These are phyloP conservation scores for Pseudopleuronectes americanus DNA, from an alignment of 2,797 vertebrate species.

Conservation along the genomic window DNA sequence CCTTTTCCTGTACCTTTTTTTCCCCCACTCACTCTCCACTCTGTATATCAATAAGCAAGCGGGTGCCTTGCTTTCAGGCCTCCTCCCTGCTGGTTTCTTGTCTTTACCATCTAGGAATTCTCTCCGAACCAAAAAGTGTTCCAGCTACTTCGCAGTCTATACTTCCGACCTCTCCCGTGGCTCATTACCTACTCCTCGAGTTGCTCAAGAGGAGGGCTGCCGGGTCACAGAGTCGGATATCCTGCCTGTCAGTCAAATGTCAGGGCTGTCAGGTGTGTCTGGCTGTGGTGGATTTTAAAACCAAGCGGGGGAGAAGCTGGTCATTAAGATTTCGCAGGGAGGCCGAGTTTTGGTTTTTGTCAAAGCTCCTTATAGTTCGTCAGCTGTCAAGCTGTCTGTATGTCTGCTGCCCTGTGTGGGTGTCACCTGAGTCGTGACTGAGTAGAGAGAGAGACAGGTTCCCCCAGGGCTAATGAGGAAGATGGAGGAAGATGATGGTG, in stretches of 20 bases:
- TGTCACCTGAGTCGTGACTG: slow-evolving; percentile 69
- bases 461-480: slow-evolving; percentile 66
- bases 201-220: slow-evolving; percentile 62
- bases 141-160: slow-evolving; percentile 56
- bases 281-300: slow-evolving; percentile 47
- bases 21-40: background rate
- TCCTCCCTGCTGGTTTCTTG: slow-evolving; percentile 41
- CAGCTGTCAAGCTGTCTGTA: slow-evolving; percentile 75
- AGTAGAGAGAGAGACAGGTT: slow-evolving; percentile 43
- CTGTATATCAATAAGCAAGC: background rate
- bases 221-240: slow-evolving; percentile 80
- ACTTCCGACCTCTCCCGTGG: slow-evolving; percentile 54
- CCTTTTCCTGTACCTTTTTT: slow-evolving; percentile 10
- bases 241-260: slow-evolving; percentile 80
- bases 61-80: background rate
- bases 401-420: slow-evolving; percentile 56
- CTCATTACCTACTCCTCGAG: slow-evolving; percentile 67
- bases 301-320: slow-evolving; percentile 51
- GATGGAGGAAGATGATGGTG: slow-evolving; percentile 22
- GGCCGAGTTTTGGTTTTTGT: slow-evolving; percentile 65
- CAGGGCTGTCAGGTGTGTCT: slow-evolving; percentile 72
- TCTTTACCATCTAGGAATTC: slow-evolving; percentile 57
- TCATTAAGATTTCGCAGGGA: slow-evolving; percentile 77
- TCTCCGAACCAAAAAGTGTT: slow-evolving; percentile 48
- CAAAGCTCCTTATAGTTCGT: slow-evolving; percentile 62